Percentiles rank a stretch among this genome's conserved stretches.
phyloP scores from a whole-genome alignment of 2,797 vertebrate genomes.

The Spinus olivaceus region DNA sequence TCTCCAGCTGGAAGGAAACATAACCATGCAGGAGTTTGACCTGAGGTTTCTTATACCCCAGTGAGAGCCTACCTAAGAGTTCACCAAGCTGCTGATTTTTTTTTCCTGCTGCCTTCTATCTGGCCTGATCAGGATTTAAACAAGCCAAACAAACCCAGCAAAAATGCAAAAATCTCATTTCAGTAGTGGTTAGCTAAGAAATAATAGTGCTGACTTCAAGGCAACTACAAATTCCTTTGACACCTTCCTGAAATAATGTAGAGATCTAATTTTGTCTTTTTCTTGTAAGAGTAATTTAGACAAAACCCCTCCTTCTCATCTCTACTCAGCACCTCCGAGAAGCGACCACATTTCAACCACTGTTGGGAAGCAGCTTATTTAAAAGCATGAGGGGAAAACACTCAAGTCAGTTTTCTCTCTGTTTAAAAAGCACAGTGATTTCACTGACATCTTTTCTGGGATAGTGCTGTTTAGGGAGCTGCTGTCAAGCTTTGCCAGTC shows the following conservation, averaged over 20 bases:
- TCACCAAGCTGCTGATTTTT: not conserved
- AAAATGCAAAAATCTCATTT: not conserved
- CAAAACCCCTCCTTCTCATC: not conserved
- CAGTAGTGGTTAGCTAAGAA: not conserved
- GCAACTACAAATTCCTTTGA: not conserved
- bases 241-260: not conserved
- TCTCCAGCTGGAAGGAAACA: not conserved
- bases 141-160: not conserved
- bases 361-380: conserved; percentile 54
- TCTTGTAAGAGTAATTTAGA: not conserved
- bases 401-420: not conserved
- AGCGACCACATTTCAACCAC: not conserved
- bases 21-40: not conserved
- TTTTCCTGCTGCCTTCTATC: not conserved
- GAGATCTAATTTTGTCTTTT: not conserved
- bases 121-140: not conserved
- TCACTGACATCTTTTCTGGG: conserved; percentile 14
- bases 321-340: conserved; percentile 18
- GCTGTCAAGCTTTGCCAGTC: conserved; percentile 20
- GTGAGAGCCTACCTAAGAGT: not conserved
- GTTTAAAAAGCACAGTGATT: conserved; percentile 1
- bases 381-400: conserved; percentile 39
- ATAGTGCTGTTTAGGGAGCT: conserved; percentile 5
- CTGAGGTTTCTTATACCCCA: not conserved
- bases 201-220: not conserved